Conservation (phyloP, 2,888 invertebrate genomes). For the Andrena flavipes region DNA sequence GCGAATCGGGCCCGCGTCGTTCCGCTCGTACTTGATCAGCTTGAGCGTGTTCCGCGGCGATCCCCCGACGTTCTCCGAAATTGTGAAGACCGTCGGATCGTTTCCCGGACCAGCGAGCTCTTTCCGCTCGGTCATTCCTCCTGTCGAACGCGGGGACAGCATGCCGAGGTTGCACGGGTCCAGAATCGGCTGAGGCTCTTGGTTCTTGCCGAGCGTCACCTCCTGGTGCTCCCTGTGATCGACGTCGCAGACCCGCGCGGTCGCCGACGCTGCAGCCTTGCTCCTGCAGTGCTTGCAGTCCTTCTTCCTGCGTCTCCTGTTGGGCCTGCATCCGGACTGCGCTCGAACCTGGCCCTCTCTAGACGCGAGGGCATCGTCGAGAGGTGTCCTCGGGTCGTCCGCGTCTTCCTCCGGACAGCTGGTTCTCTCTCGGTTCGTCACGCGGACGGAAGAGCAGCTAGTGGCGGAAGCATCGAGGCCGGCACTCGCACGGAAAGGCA, state of each 20-base stretch:
- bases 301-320: slow-evolving; percentile 79
- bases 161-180: slow-evolving; percentile 25
- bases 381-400: slow-evolving; percentile 6
- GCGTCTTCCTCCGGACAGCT: slow-evolving; percentile 16
- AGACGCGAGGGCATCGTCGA: not conserved
- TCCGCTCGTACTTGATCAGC: slow-evolving; percentile 70
- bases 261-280: slow-evolving; percentile 33
- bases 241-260: slow-evolving; percentile 2
- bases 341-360: not conserved
- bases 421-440: slow-evolving; percentile 72
- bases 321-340: slow-evolving; percentile 43
- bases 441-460: slow-evolving; percentile 75
- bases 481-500: slow-evolving; percentile 73
- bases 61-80: slow-evolving; percentile 65
- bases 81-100: slow-evolving; percentile 65
- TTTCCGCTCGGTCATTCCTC: slow-evolving; percentile 13
- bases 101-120: not conserved
- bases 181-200: slow-evolving; percentile 28
- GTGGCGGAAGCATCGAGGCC: slow-evolving; percentile 29
- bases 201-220: slow-evolving; percentile 26
- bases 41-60: slow-evolving; percentile 46
- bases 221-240: slow-evolving; percentile 21
- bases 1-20: slow-evolving; percentile 70
- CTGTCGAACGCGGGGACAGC: slow-evolving; percentile 58
- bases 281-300: slow-evolving; percentile 82